Percentiles rank a stretch among this genome's conserved stretches.
phyloP scores from a whole-genome alignment of 1,140 invertebrate species.

The Aphidius gifuensis region DNA sequence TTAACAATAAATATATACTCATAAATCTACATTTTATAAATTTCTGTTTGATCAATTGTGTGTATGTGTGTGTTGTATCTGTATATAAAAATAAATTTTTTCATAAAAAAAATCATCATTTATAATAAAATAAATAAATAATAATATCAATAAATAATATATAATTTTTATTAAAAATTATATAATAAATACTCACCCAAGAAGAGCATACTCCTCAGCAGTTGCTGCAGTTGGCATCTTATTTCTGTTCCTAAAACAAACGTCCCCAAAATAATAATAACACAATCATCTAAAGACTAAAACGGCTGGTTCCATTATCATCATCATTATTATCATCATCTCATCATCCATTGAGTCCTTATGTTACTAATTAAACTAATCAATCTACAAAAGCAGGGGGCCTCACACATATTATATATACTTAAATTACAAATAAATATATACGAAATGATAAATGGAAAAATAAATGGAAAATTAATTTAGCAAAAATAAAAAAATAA shows the following conservation, averaged over 20 bases:
- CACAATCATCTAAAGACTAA: slow-evolving; percentile 37
- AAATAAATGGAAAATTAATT: too few relatives aligned
- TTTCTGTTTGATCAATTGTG: background rate
- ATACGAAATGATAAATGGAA: too few relatives aligned
- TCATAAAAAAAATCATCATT: slow-evolving; percentile 3
- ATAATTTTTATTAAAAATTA: background rate
- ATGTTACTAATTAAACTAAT: too few relatives aligned
- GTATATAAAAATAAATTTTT: background rate
- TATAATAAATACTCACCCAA: slow-evolving; percentile 61
- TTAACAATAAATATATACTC: background rate
- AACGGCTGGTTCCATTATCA: slow-evolving; percentile 36
- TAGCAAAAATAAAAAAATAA: too few relatives aligned
- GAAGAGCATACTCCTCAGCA: slow-evolving; percentile 67
- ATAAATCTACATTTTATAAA: too few relatives aligned
- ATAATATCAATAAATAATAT: background rate
- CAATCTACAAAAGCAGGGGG: too few relatives aligned
- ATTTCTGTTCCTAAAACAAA: slow-evolving; percentile 61
- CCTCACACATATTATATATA: background rate
- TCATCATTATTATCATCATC: slow-evolving; percentile 9
- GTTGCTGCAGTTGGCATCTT: slow-evolving; percentile 66
- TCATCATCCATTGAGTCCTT: background rate
- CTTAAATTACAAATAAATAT: background rate
- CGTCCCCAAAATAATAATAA: slow-evolving; percentile 49
- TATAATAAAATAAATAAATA: slow-evolving; percentile 19
- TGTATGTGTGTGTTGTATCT: too few relatives aligned